phyloP scores from a whole-genome alignment of 2,888 invertebrate genomes.

The Brenthis hecate region DNA sequence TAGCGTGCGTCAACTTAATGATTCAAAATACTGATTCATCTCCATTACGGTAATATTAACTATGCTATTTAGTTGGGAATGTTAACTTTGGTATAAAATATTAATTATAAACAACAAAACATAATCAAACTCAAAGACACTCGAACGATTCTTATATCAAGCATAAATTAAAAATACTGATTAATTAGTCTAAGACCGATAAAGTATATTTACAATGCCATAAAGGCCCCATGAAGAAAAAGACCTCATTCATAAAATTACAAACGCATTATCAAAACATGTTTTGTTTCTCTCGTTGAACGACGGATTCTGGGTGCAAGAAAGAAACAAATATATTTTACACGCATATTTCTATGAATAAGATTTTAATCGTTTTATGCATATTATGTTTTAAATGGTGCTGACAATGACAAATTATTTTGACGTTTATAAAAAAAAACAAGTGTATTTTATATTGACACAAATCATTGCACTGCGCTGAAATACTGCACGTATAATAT shows the following conservation, averaged over 20 bases:
- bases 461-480: slow-evolving; percentile 44
- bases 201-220: slow-evolving; percentile 72
- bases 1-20: slow-evolving; percentile 61
- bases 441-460: not conserved
- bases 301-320: not conserved
- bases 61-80: slow-evolving; percentile 85
- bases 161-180: slow-evolving; percentile 81
- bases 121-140: slow-evolving; percentile 75
- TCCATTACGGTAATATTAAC: slow-evolving; percentile 55
- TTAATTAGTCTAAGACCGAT: slow-evolving; percentile 70
- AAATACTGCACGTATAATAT: slow-evolving; percentile 23
- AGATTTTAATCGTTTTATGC: slow-evolving; percentile 5
- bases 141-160: slow-evolving; percentile 74
- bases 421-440: not conserved
- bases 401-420: slow-evolving; percentile 13
- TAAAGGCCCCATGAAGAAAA: slow-evolving; percentile 45
- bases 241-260: not conserved
- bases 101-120: slow-evolving; percentile 81
- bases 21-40: slow-evolving; percentile 60
- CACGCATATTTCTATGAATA: not conserved
- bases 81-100: slow-evolving; percentile 88
- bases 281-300: not conserved
- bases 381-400: slow-evolving; percentile 23
- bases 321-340: slow-evolving; percentile 10
- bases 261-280: slow-evolving; percentile 1